Evolutionary conservation across 2,797 vertebrate species (phyloP), one percentile per base, ranked within the genome.

Genomic region (Vipera ursinii): DNA sequence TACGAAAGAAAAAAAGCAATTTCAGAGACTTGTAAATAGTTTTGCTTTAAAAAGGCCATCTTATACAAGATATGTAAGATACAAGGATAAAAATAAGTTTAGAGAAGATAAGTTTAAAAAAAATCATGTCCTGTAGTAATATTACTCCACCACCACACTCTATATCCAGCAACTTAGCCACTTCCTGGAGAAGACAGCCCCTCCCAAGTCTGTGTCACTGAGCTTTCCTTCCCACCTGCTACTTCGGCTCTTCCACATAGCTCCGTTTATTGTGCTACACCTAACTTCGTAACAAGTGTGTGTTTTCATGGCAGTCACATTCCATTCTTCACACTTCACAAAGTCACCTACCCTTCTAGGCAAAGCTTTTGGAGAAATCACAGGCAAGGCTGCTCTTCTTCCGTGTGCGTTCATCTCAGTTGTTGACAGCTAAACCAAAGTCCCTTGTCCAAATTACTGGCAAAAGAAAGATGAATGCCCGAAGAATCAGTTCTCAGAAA

Each of bases 361-460:
- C 92, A 99, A 98, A 97, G 98, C 97, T 94, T 99, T 95, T 93
- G 99, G 98, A 69, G 98, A 99, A 96, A 99, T 98, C 94, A 98
- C 98, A 91, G 99, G 98, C 97, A 99, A 95, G 15, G 98, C 99
- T 93, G 98, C 98, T 98, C 99, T 98, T 97, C 99, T 98, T 7
- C 98, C 98, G 97, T 96, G 97, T 96, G 99, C 98, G 98, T 98
- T 99, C 99, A 99, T 99, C 95, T 96, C 98, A 98, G 96, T 89
- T 95, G 95, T 97, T 95, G 95, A 95, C 78, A 96, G 89, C 93
- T 95, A 95, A 89, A 89, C 93, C 38, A 56, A 89, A 89, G 96
- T 90, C 69, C 91, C 94, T 95, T 96, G 94, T 48, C 78, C 56
- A 96, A 95, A 92, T 91, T 95, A 95, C 93, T 95, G n/a, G 93